Evolutionary conservation across 2,797 vertebrate genomes (phyloP).

Genomic region (Ammospiza maritima): DNA sequence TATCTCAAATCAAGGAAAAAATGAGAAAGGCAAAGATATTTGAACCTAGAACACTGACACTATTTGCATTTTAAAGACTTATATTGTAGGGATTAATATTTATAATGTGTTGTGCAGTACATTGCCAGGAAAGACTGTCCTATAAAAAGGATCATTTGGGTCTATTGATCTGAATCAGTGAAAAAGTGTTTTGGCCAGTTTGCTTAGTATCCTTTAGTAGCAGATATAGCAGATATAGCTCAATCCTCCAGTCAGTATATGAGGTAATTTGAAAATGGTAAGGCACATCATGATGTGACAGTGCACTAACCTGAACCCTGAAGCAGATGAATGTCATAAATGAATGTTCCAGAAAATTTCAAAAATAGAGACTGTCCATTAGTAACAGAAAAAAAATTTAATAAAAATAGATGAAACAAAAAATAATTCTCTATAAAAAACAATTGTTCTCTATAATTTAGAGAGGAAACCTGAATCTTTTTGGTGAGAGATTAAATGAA

Average conservation of each 20-base stretch:
- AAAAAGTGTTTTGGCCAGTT: not conserved
- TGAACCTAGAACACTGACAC: not conserved
- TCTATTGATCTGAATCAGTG: not conserved
- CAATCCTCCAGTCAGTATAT: not conserved
- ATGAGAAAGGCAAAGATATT: not conserved
- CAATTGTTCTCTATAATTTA: not conserved
- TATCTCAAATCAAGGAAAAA: not conserved
- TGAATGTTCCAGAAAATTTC: not conserved
- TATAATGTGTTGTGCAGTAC: not conserved
- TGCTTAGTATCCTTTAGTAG: not conserved
- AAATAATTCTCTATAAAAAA: not conserved
- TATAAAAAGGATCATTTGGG: not conserved
- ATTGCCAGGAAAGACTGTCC: not conserved
- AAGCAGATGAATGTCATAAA: not conserved
- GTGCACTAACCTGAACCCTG: not conserved
- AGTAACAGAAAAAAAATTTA: not conserved
- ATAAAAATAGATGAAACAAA: not conserved
- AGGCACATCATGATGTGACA: not conserved
- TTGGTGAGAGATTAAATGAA: not conserved
- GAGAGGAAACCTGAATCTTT: not conserved
- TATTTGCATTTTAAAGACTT: not conserved
- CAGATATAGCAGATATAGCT: not conserved
- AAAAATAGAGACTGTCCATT: not conserved
- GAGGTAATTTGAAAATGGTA: not conserved
- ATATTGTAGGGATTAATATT: not conserved